These are phyloP conservation scores for Peromyscus nudipes DNA, from an alignment of 2,797 vertebrate species.

Conservation along the genomic window DNA sequence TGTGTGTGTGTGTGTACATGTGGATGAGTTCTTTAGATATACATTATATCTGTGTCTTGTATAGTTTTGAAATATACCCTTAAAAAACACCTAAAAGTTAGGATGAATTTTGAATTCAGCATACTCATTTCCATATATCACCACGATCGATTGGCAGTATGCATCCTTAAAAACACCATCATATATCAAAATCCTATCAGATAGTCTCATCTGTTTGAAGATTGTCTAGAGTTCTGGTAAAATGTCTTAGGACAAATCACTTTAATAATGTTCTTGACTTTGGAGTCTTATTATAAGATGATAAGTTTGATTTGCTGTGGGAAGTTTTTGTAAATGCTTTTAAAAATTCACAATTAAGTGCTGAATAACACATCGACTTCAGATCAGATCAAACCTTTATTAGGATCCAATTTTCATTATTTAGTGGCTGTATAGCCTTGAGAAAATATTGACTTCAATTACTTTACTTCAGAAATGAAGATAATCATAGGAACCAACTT, in stretches of 20 bases:
- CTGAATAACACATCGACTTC: background rate
- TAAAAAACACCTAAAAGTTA: background rate
- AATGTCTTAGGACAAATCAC: background rate
- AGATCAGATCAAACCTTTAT: background rate
- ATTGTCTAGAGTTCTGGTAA: background rate
- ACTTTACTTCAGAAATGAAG: slow-evolving; percentile 35
- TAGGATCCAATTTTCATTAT: background rate
- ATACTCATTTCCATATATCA: background rate
- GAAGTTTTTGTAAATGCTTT: background rate
- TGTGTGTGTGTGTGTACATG: too few relatives aligned
- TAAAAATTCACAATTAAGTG: slow-evolving; percentile 47
- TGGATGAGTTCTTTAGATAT: background rate
- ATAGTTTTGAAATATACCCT: background rate
- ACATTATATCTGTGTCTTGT: background rate
- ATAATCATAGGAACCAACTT: slow-evolving; percentile 15
- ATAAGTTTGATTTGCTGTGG: slow-evolving; percentile 8
- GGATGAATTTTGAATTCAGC: slow-evolving; percentile 1
- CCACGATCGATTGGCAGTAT: background rate
- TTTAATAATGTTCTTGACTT: background rate
- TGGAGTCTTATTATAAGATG: background rate
- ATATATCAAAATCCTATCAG: slow-evolving; percentile 8
- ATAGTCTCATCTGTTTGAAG: background rate
- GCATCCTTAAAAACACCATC: background rate
- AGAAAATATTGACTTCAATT: slow-evolving; percentile 47
- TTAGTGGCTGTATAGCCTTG: background rate